These are phyloP conservation scores for Cyphomyrmex costatus DNA, from an alignment of 1,140 invertebrate genomes.

Conservation along the genomic window DNA sequence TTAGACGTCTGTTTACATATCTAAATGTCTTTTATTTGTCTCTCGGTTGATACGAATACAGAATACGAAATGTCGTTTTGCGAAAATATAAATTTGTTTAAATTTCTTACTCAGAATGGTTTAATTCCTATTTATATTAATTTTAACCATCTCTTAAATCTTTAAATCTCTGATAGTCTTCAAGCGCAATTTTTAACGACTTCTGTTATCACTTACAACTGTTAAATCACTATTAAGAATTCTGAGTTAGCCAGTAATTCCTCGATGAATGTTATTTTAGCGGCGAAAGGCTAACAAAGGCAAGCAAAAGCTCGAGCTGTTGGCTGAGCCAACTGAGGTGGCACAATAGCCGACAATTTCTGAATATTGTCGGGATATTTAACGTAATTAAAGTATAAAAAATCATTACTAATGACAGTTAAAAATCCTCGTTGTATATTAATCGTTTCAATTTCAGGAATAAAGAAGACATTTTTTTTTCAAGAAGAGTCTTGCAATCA, in stretches of 20 bases:
- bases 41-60: neutral
- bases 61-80: neutral
- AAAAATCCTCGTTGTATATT: neutral
- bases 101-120: neutral
- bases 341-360: constrained; percentile 15
- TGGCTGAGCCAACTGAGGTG: constrained; percentile 1
- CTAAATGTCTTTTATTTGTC: neutral
- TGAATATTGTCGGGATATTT: neutral
- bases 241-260: constrained; percentile 21
- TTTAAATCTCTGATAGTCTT: neutral
- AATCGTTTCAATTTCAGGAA: neutral
- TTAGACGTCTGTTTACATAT: constrained; percentile 27
- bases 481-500: neutral
- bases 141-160: neutral
- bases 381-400: neutral
- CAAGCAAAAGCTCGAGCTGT: neutral
- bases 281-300: constrained; percentile 8
- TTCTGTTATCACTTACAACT: neutral
- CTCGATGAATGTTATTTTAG: constrained; percentile 14
- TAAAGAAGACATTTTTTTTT: neutral
- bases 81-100: neutral
- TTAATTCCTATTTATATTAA: neutral
- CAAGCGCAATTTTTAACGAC: neutral
- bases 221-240: constrained; percentile 31
- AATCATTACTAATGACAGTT: neutral